Percentiles rank a stretch among this genome's conserved stretches.
Conservation (phyloP, 1,140 invertebrate genomes). For the Halyomorpha halys region DNA sequence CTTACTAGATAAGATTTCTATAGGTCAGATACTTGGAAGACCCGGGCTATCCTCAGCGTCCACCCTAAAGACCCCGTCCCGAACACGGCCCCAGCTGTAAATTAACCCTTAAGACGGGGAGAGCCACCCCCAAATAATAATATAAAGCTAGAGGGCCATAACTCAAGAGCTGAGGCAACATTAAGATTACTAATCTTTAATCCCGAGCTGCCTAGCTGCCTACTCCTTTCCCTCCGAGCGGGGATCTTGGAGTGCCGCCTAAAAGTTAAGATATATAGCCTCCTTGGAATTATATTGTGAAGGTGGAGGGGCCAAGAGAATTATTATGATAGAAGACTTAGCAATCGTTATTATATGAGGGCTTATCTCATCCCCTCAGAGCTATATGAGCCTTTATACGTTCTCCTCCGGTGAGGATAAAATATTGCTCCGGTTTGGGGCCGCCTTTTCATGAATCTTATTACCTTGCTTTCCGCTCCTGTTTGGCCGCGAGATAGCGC, state of each 20-base stretch:
- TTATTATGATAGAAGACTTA: conserved; percentile 19
- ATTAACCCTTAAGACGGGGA: conserved; percentile 9
- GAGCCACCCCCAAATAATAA: conserved; percentile 1
- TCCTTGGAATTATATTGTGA: conserved; percentile 9
- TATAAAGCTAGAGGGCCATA: conserved; percentile 4
- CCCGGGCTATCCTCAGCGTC: too few relatives aligned
- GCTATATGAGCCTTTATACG: not conserved
- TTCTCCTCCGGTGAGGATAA: not conserved
- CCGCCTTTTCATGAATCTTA: conserved; percentile 1
- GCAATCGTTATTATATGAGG: conserved; percentile 19
- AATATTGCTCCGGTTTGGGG: conserved; percentile 2
- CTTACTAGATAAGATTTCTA: too few relatives aligned
- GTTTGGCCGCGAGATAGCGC: too few relatives aligned
- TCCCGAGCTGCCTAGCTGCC: not conserved
- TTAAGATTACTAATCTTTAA: conserved; percentile 19
- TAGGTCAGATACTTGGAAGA: too few relatives aligned
- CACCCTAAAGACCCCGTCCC: too few relatives aligned
- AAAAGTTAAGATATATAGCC: conserved; percentile 15
- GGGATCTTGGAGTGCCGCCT: not conserved
- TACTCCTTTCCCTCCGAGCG: not conserved
- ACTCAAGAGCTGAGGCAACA: conserved; percentile 4
- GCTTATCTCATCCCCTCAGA: conserved; percentile 1
- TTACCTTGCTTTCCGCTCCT: not conserved
- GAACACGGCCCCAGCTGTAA: not conserved
- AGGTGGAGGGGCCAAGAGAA: conserved; percentile 4